Percentiles rank a stretch among this genome's conserved stretches.
Conservation (phyloP, 1,140 invertebrate species). For the Euura lappo region DNA sequence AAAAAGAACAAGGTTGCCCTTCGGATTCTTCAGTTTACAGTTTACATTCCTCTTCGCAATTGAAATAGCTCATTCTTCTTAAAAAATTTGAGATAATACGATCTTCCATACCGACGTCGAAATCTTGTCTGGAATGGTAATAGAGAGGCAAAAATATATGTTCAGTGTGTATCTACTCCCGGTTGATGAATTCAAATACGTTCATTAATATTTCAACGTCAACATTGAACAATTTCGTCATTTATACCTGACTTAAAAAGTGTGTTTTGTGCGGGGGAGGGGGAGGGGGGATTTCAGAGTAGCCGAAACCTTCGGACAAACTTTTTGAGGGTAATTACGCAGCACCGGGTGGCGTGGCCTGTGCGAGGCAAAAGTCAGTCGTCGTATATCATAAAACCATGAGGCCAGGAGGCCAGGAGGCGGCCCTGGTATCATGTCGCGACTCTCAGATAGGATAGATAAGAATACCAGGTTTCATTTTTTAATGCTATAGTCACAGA, state of each 20-base stretch:
- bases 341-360: neutral
- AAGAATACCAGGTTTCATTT: slow-evolving; percentile 36
- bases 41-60: no score
- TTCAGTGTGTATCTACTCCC: no score
- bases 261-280: neutral
- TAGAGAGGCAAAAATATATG: no score
- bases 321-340: neutral
- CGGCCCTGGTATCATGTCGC: slow-evolving; percentile 40
- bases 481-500: slow-evolving; percentile 28
- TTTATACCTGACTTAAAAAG: slow-evolving; percentile 44
- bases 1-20: no score
- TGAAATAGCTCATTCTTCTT: no score
- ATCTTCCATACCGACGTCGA: no score
- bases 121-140: no score
- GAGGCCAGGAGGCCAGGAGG: neutral
- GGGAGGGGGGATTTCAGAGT: neutral
- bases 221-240: slow-evolving; percentile 41
- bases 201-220: slow-evolving; percentile 55
- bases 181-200: slow-evolving; percentile 47
- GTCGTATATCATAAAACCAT: slow-evolving; percentile 22
- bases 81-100: no score
- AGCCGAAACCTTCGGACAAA: neutral
- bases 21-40: no score
- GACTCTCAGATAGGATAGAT: slow-evolving; percentile 40
- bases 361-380: slow-evolving; percentile 6